A percentile compares a stretch with the other conserved stretches of the same genome.
These are phyloP conservation scores for Scaptodrosophila latifasciaeformis DNA, from an alignment of 2,888 invertebrate species.

Conservation along the genomic window DNA sequence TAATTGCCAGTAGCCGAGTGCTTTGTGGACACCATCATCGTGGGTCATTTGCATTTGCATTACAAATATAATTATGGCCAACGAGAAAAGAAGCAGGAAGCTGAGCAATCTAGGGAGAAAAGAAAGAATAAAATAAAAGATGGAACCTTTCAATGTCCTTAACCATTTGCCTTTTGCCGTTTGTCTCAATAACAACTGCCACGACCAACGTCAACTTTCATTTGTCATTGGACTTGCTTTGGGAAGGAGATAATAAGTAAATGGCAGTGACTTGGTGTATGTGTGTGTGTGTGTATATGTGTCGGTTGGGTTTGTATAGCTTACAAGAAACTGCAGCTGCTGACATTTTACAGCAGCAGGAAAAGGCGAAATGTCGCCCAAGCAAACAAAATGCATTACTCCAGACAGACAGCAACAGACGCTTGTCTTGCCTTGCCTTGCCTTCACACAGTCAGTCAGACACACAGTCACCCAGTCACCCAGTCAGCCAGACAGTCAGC, in stretches of 20 bases:
- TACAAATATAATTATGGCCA: conserved; percentile 24
- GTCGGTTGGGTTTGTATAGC: not conserved
- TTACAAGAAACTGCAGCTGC: not conserved
- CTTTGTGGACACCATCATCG: not conserved
- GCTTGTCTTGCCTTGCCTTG: no score
- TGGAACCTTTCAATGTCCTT: conserved; percentile 30
- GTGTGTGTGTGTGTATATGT: not conserved
- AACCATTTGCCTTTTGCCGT: conserved; percentile 8
- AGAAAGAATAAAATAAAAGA: conserved; percentile 9
- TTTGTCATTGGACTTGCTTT: conserved; percentile 50
- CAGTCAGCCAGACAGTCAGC: no score
- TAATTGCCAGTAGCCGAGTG: not conserved
- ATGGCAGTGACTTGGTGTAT: no score
- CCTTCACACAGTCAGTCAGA: conserved; percentile 24
- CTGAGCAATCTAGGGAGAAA: not conserved
- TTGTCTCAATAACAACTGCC: conserved; percentile 54
- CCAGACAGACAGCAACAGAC: conserved; percentile 6
- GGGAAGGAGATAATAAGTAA: no score
- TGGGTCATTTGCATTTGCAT: conserved; percentile 49
- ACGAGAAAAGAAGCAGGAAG: conserved; percentile 9
- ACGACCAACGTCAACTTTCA: conserved; percentile 55
- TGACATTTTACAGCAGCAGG: conserved; percentile 3
- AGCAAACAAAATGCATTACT: conserved; percentile 69
- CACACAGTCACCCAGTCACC: conserved; percentile 1
- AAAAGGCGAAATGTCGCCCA: conserved; percentile 30